A percentile compares a stretch with the other conserved stretches of the same genome.
These are phyloP conservation scores for Boloria selene DNA, from an alignment of 2,888 invertebrate species.

Conservation along the genomic window DNA sequence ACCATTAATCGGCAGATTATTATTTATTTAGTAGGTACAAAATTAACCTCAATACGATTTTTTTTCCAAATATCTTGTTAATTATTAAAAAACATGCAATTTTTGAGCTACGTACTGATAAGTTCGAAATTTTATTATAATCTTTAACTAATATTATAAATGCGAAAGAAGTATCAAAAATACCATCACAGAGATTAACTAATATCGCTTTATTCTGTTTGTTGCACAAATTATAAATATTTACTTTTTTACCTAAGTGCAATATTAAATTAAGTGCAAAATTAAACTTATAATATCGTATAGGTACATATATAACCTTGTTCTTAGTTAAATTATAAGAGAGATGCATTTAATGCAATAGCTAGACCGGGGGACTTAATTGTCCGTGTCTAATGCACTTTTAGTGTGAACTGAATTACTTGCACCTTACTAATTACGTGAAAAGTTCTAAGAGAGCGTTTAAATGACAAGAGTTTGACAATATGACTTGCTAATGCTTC, in stretches of 20 bases:
- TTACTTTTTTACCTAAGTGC: neutral
- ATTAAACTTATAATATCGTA: too few relatives aligned
- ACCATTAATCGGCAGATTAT: too few relatives aligned
- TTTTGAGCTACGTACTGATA: too few relatives aligned
- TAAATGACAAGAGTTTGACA: neutral
- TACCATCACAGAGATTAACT: too few relatives aligned
- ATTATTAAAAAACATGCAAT: too few relatives aligned
- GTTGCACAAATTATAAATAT: neutral
- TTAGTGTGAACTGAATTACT: slow-evolving; percentile 13
- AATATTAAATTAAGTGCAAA: too few relatives aligned
- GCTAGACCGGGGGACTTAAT: slow-evolving; percentile 23
- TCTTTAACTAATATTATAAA: too few relatives aligned
- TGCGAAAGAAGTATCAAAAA: too few relatives aligned
- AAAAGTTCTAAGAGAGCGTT: slow-evolving; percentile 46
- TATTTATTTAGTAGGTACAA: too few relatives aligned
- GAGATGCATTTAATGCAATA: slow-evolving; percentile 34
- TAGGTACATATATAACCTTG: slow-evolving; percentile 21
- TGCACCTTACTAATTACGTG: slow-evolving; percentile 26
- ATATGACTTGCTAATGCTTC: neutral
- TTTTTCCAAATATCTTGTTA: too few relatives aligned
- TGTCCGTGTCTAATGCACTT: slow-evolving; percentile 29
- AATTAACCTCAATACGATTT: too few relatives aligned
- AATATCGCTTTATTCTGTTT: neutral
- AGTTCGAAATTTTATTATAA: too few relatives aligned
- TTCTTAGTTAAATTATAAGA: slow-evolving; percentile 35